A percentile compares a stretch with the other conserved stretches of the same genome.
phyloP scores from a whole-genome alignment of 2,113 vertebrate genomes.

The Platanista minor region DNA sequence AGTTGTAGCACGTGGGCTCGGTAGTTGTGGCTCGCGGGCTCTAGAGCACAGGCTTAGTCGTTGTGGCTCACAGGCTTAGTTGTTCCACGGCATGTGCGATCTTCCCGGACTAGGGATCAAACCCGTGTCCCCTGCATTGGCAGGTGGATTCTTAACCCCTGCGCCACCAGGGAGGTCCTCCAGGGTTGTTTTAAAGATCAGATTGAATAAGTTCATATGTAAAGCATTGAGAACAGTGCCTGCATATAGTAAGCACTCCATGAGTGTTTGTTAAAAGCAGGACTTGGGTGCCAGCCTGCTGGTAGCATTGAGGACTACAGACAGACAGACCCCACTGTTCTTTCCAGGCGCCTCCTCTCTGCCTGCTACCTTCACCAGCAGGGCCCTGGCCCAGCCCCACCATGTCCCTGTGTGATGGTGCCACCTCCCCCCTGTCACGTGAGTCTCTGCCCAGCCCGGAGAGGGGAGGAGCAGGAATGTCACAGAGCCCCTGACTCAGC shows the following conservation, averaged over 20 bases:
- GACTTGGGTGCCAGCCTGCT: background rate
- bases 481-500: background rate
- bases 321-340: background rate
- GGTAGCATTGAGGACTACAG: background rate
- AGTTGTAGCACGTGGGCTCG: too few relatives aligned
- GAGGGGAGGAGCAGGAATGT: fast-evolving
- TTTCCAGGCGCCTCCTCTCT: slow-evolving; percentile 50
- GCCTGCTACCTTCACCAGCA: background rate
- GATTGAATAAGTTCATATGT: fast-evolving
- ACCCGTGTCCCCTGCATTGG: too few relatives aligned
- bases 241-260: background rate
- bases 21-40: too few relatives aligned
- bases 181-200: fast-evolving
- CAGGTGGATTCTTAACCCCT: too few relatives aligned
- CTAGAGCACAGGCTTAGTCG: too few relatives aligned
- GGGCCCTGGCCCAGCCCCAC: background rate
- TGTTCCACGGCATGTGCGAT: too few relatives aligned
- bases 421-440: background rate
- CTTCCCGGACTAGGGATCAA: too few relatives aligned
- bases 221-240: fast-evolving
- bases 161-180: too few relatives aligned
- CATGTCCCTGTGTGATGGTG: background rate
- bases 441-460: background rate
- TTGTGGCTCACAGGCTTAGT: too few relatives aligned
- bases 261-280: background rate